Evolutionary conservation across 2,888 invertebrate genomes (phyloP), one percentile per base, ranked within the genome.

Genomic region (Coleophora deauratella): DNA sequence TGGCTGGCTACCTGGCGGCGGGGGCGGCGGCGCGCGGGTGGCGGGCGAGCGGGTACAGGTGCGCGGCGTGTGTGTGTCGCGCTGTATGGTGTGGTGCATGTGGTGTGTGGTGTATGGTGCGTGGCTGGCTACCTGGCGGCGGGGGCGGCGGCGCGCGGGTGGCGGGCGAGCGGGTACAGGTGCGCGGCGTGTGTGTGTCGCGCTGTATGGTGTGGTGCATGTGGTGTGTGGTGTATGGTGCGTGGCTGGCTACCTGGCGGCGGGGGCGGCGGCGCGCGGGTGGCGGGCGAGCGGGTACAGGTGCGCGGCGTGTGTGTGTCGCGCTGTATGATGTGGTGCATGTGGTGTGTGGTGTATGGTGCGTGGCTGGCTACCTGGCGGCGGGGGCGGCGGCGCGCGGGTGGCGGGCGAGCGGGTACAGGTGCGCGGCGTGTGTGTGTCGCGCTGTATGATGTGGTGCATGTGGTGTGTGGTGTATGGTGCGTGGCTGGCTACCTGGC

Each of bases 11-110:
- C 7, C 28, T 6, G 28, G 7, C 28, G 28, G 28, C 28, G 28
- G 28, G 40, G 37, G 50, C 45, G 44, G 32, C 11, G 37, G 13
- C 11, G n/a, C n/a, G n/a, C n/a, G n/a, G n/a, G n/a, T n/a, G 11
- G 35, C 27, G 35, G 27, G 35, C 21, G 35, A 10, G 27, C 21
- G 35, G 35, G 34, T 34, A 14, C 14, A 14, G 3, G 14, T 9
- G 14, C n/a, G n/a, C 33, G n/a, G 33, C 9, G 9, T 12, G 14
- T 9, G 34, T 14, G 14, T 28, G 1, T 9, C 28, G 6, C 9
- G 28, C 28, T 8, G 28, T 28, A 9, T 8, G 9, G 28, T 6
- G 7, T 9, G 6, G 28, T 28, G 28, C 28, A 9, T 8, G 28
- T 9, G 28, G 28, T 9, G 28, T 6, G 28, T 9, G 28, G n/a